phyloP scores from a whole-genome alignment of 2,888 invertebrate species.

The Cabera pusaria region DNA sequence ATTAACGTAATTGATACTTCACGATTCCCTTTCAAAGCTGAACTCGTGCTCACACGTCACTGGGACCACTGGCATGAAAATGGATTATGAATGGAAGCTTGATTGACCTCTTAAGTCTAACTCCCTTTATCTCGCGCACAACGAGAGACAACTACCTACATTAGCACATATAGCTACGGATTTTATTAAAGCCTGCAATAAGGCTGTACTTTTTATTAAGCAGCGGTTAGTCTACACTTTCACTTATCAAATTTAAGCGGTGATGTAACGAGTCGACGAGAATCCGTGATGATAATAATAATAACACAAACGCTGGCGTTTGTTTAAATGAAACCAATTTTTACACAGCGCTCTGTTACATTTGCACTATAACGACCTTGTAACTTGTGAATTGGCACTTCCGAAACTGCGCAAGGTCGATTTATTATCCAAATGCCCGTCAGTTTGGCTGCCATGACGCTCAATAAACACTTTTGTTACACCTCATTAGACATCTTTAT shows the following conservation, averaged over 20 bases:
- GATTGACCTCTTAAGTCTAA: slow-evolving; percentile 20
- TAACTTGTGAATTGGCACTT: slow-evolving; percentile 61
- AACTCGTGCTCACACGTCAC: too few species aligned
- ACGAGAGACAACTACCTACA: too few species aligned
- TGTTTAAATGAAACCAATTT: neutral
- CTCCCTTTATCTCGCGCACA: slow-evolving; percentile 9
- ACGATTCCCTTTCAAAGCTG: slow-evolving; percentile 18
- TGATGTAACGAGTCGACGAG: slow-evolving; percentile 10
- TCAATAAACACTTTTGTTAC: slow-evolving; percentile 27
- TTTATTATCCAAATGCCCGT: slow-evolving; percentile 40
- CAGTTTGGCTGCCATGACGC: slow-evolving; percentile 24
- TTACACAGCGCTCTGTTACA: slow-evolving; percentile 10
- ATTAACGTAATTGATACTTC: slow-evolving; percentile 25
- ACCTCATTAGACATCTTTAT: slow-evolving; percentile 26
- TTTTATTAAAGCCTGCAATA: too few species aligned
- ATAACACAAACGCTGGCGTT: neutral
- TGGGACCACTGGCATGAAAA: slow-evolving; percentile 21
- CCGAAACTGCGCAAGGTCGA: slow-evolving; percentile 58
- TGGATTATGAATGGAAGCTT: slow-evolving; percentile 25
- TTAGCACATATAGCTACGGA: too few species aligned
- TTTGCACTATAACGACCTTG: slow-evolving; percentile 53
- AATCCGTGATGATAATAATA: neutral
- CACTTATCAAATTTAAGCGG: slow-evolving; percentile 7
- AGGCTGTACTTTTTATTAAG: slow-evolving; percentile 1
- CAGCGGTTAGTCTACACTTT: slow-evolving; percentile 15